Percentiles rank a stretch among this genome's conserved stretches.
phyloP scores from a whole-genome alignment of 2,888 invertebrate genomes.

The Sicus ferrugineus region DNA sequence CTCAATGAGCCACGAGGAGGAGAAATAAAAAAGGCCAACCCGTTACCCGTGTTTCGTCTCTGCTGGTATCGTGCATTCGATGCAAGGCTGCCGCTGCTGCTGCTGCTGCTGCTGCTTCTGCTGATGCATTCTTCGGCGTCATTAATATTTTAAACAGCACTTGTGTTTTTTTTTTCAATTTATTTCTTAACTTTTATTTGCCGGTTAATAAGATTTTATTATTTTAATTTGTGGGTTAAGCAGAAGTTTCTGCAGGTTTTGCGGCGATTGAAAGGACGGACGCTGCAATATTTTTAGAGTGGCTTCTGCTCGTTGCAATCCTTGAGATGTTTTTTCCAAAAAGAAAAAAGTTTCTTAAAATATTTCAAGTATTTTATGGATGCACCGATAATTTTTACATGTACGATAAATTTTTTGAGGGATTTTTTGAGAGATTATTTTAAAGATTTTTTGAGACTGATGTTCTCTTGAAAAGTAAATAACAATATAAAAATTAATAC shows the following conservation, averaged over 20 bases:
- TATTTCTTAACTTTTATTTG: not conserved
- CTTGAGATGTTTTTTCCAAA: not conserved
- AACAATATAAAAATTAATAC: too few species aligned
- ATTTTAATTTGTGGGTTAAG: conserved; percentile 12
- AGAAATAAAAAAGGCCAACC: too few species aligned
- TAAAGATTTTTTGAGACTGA: too few species aligned
- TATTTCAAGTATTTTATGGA: conserved; percentile 19
- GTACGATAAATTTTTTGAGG: not conserved
- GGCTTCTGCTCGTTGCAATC: not conserved
- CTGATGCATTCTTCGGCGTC: not conserved
- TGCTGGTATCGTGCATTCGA: too few species aligned
- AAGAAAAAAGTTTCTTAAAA: not conserved
- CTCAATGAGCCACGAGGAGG: too few species aligned
- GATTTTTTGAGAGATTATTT: too few species aligned
- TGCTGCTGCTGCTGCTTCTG: too few species aligned
- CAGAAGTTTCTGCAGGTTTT: conserved; percentile 11
- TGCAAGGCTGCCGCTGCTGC: too few species aligned
- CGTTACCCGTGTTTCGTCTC: too few species aligned
- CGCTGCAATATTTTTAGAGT: too few species aligned
- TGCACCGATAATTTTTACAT: not conserved
- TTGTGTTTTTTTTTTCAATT: not conserved
- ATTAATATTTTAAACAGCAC: not conserved
- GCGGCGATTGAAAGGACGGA: not conserved
- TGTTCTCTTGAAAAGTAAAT: too few species aligned
- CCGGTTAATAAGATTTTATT: conserved; percentile 12